Evolutionary conservation across 2,888 invertebrate genomes (phyloP).

Genomic region (Sesamia inferens): DNA sequence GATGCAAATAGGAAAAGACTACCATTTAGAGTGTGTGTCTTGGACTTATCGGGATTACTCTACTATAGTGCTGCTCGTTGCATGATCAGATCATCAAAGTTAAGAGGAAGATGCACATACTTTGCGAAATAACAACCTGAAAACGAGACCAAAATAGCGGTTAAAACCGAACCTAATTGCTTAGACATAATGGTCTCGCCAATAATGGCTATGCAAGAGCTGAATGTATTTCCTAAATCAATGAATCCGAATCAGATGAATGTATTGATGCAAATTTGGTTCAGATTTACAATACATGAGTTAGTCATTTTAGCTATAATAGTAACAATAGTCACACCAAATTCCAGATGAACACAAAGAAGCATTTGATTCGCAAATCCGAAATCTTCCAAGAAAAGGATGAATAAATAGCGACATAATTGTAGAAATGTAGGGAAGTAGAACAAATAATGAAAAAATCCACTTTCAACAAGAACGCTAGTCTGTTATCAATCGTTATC

Average conservation of each 20-base stretch:
- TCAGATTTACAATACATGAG: conserved; percentile 18
- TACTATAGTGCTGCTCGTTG: background rate
- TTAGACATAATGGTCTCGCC: background rate
- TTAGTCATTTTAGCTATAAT: background rate
- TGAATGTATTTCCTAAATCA: conserved; percentile 25
- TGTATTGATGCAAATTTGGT: conserved; percentile 12
- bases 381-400: background rate
- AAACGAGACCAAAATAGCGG: background rate
- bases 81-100: background rate
- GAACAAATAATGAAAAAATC: conserved; percentile 29
- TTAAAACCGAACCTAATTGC: background rate
- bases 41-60: background rate
- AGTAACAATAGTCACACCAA: background rate
- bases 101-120: background rate
- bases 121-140: background rate
- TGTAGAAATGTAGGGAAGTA: conserved; percentile 6
- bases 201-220: background rate
- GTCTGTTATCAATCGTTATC: conserved; percentile 62
- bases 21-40: too few species aligned
- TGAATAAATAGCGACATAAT: background rate
- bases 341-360: background rate
- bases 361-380: background rate
- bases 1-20: background rate
- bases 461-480: conserved; percentile 45
- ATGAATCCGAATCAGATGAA: conserved; percentile 11